Evolutionary conservation across 2,888 invertebrate species (phyloP).

Genomic region (Tipula lateralis): DNA sequence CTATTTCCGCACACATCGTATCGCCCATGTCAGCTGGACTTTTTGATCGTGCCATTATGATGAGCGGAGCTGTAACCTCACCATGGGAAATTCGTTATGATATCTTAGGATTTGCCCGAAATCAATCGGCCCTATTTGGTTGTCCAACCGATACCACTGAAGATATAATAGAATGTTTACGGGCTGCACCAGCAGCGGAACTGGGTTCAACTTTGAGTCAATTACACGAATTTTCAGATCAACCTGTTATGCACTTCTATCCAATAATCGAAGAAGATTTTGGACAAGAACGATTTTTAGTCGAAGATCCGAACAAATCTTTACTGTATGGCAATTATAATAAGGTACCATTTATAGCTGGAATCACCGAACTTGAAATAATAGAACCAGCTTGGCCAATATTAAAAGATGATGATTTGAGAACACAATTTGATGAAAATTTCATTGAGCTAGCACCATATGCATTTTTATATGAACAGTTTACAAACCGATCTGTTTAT

Average conservation of each 20-base stretch:
- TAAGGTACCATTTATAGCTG: constrained; percentile 61
- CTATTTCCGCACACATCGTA: constrained; percentile 53
- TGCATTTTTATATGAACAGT: not conserved
- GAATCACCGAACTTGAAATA: constrained; percentile 64
- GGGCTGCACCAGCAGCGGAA: not conserved
- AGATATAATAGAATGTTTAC: not conserved
- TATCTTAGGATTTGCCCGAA: constrained; percentile 53
- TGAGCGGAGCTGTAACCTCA: constrained; percentile 58
- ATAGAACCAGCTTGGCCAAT: constrained; percentile 44
- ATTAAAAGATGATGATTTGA: not conserved
- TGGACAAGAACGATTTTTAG: constrained; percentile 58
- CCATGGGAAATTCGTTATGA: constrained; percentile 51
- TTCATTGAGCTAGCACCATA: not conserved
- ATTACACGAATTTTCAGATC: constrained; percentile 32
- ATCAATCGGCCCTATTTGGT: constrained; percentile 57
- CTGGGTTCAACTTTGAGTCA: not conserved
- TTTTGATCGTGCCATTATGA: constrained; percentile 64
- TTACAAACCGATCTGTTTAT: not conserved
- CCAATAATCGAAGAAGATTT: constrained; percentile 62
- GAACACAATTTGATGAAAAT: not conserved
- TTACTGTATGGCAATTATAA: constrained; percentile 45
- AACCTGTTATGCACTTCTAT: constrained; percentile 37
- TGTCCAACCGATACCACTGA: constrained; percentile 52
- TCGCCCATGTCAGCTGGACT: constrained; percentile 64
- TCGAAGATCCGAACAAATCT: constrained; percentile 50